Conservation (phyloP, 2,888 invertebrate species). For the Nesidiocoris tenuis region DNA sequence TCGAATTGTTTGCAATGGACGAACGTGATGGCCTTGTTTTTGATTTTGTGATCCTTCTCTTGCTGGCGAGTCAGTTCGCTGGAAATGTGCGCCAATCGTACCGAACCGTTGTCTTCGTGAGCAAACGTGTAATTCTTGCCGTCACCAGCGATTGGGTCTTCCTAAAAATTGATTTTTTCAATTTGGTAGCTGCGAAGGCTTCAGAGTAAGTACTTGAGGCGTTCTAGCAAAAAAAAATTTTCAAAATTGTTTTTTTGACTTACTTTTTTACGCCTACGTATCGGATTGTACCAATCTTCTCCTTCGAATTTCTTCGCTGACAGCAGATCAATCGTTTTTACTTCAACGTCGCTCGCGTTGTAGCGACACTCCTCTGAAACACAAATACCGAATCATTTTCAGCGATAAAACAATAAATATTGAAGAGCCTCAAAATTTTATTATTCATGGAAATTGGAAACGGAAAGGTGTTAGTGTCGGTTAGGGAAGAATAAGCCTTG, state of each 20-base stretch:
- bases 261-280: not conserved
- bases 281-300: slow-evolving; percentile 19
- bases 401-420: too few species aligned
- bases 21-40: slow-evolving; percentile 24
- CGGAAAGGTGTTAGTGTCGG: too few species aligned
- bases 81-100: slow-evolving; percentile 29
- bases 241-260: too few species aligned
- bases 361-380: slow-evolving; percentile 44
- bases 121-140: slow-evolving; percentile 37
- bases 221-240: too few species aligned
- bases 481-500: too few species aligned
- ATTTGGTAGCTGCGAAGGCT: too few species aligned
- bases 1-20: slow-evolving; percentile 28
- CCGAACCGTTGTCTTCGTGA: slow-evolving; percentile 25
- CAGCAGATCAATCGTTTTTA: not conserved
- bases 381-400: too few species aligned
- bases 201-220: too few species aligned
- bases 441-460: too few species aligned
- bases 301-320: not conserved
- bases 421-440: too few species aligned
- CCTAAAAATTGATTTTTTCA: too few species aligned
- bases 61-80: slow-evolving; percentile 24
- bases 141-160: slow-evolving; percentile 19
- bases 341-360: not conserved
- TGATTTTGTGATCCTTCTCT: slow-evolving; percentile 14